Evolutionary conservation across 2,113 vertebrate species (phyloP).

Genomic region (Herpailurus yagouaroundi): DNA sequence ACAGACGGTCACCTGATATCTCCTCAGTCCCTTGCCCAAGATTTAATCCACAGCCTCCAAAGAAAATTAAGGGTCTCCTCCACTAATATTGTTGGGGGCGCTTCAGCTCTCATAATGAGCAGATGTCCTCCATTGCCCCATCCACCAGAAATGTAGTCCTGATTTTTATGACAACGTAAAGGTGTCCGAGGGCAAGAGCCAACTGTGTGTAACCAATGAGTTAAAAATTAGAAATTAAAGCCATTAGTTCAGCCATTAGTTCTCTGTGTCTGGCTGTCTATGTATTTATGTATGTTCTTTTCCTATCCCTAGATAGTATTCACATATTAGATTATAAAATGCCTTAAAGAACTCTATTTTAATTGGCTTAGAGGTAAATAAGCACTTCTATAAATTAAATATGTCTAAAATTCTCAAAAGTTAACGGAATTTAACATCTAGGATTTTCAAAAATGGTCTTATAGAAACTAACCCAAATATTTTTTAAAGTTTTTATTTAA

Average conservation of each 20-base stretch:
- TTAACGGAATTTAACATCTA: not conserved
- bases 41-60: not conserved
- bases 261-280: not conserved
- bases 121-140: not conserved
- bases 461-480: not conserved
- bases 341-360: not conserved
- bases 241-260: not conserved
- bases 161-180: not conserved
- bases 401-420: not conserved
- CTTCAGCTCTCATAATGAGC: not conserved
- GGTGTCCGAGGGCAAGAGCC: not conserved
- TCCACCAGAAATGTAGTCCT: not conserved
- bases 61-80: not conserved
- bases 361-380: not conserved
- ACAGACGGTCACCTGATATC: not conserved
- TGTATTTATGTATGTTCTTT: not conserved
- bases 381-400: not conserved
- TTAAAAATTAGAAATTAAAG: not conserved
- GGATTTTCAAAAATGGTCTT: not conserved
- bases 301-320: not conserved
- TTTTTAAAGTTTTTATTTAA: not conserved
- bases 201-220: not conserved
- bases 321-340: not conserved
- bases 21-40: not conserved
- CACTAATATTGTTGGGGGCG: not conserved